Evolutionary conservation across 2,797 vertebrate genomes (phyloP).

Genomic region (Lepus townsendii): DNA sequence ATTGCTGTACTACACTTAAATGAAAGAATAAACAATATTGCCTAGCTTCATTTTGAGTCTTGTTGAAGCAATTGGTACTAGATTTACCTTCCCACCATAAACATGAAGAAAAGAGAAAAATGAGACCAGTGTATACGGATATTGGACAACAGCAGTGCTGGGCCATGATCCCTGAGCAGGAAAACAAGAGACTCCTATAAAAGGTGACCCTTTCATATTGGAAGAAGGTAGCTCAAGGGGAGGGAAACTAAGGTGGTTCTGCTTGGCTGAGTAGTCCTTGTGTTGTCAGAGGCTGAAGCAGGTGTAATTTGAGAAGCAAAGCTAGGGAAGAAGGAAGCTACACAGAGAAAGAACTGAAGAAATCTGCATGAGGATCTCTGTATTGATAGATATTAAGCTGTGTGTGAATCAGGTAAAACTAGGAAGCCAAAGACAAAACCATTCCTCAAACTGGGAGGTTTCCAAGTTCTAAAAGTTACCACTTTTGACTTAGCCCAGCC

Average conservation of each 20-base stretch:
- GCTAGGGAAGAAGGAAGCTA: background rate
- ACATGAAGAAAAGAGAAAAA: too few species aligned
- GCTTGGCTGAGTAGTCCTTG: background rate
- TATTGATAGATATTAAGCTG: background rate
- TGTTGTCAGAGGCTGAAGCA: background rate
- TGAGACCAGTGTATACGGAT: background rate
- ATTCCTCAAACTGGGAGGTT: background rate
- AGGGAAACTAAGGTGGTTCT: background rate
- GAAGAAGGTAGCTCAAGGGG: background rate
- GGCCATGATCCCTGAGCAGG: too few species aligned
- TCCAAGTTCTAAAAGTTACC: background rate
- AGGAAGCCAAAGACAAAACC: background rate
- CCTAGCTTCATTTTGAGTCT: too few species aligned
- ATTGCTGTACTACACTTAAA: background rate
- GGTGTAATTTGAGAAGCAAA: background rate
- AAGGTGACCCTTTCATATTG: background rate
- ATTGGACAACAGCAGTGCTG: too few species aligned
- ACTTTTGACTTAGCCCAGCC: too few species aligned
- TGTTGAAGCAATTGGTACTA: too few species aligned
- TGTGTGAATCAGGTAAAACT: background rate
- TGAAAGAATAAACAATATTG: background rate
- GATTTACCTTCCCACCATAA: too few species aligned
- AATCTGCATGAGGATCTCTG: background rate
- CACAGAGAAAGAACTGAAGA: background rate
- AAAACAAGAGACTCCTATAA: background rate